Percentiles rank a stretch among this genome's conserved stretches.
Evolutionary conservation across 2,888 invertebrate genomes (phyloP).

Genomic region (Antheraea yamamai): DNA sequence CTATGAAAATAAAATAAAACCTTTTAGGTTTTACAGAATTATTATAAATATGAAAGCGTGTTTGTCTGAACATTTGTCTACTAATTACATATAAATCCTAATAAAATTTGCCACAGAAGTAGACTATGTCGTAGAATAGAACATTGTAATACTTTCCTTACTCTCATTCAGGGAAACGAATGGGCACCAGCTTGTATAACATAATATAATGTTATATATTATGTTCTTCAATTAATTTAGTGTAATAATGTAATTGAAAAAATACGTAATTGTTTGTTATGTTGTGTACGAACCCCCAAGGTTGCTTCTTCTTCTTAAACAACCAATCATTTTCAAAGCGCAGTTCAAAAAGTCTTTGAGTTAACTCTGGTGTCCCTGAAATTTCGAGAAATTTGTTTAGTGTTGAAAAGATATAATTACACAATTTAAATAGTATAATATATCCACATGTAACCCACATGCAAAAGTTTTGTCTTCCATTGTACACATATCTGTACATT

Average conservation of each 20-base stretch:
- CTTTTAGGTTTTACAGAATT: background rate
- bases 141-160: background rate
- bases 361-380: conserved; percentile 69
- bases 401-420: conserved; percentile 8
- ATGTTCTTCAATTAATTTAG: background rate
- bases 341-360: conserved; percentile 60
- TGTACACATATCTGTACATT: conserved; percentile 13
- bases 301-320: conserved; percentile 73
- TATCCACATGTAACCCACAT: conserved; percentile 48
- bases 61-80: background rate
- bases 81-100: background rate
- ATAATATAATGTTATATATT: too few species aligned
- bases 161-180: too few species aligned
- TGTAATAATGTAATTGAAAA: background rate
- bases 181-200: background rate
- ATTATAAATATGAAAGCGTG: background rate
- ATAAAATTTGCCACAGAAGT: background rate
- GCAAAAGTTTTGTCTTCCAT: conserved; percentile 67
- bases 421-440: background rate
- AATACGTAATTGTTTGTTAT: background rate
- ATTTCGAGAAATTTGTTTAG: conserved; percentile 16
- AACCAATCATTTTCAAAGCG: conserved; percentile 71
- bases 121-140: background rate
- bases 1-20: background rate
- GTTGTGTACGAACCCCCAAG: conserved; percentile 62